Conservation (phyloP, 2,113 vertebrate genomes). For the Chrysemys picta region DNA sequence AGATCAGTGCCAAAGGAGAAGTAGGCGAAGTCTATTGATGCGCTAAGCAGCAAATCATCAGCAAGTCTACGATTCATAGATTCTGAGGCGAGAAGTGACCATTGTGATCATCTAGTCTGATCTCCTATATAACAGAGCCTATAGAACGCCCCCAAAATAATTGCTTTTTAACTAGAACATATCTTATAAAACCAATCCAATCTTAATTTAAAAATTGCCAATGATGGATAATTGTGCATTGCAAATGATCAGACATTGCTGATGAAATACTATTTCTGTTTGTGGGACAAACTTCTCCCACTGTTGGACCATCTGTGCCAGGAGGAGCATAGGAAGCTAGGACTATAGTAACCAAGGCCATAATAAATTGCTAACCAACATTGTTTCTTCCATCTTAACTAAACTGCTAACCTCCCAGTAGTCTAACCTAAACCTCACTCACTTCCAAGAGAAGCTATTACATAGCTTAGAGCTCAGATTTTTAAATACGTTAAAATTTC, state of each 20-base stretch:
- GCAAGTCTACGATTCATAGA: neutral
- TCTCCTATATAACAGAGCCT: neutral
- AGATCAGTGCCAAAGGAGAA: neutral
- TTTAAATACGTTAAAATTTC: neutral
- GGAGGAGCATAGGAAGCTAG: neutral
- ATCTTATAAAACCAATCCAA: neutral
- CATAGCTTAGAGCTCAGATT: neutral
- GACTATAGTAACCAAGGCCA: neutral
- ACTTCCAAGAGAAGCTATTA: neutral
- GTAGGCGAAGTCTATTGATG: neutral
- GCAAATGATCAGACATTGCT: neutral
- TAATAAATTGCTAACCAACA: neutral
- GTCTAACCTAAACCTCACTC: neutral
- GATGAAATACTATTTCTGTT: neutral
- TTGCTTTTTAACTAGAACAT: neutral
- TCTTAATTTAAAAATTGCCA: neutral
- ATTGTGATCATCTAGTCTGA: neutral
- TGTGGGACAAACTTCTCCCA: neutral
- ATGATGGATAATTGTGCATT: neutral
- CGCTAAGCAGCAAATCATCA: neutral
- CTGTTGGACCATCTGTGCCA: neutral
- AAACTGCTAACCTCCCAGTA: neutral
- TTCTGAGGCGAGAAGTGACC: neutral
- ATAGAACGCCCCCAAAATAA: neutral
- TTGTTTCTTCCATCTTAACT: neutral